Conservation (phyloP, 2,797 vertebrate genomes). For the Triplophysa yarkandensis region DNA sequence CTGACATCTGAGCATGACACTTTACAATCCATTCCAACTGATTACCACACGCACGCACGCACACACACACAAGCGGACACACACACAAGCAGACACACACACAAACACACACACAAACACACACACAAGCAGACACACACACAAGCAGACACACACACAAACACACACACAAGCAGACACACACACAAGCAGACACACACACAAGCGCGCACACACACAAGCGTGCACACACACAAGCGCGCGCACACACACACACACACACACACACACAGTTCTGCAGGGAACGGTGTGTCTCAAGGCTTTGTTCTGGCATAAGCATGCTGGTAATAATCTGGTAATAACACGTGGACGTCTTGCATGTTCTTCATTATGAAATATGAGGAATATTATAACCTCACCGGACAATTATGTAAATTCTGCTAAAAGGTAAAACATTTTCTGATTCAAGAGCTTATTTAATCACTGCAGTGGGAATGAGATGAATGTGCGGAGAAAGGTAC, state of each 20-base stretch:
- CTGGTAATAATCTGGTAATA: constrained; percentile 38
- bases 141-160: no score
- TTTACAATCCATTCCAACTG: no score
- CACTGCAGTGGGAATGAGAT: constrained; percentile 12
- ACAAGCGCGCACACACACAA: not conserved
- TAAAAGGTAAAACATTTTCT: constrained; percentile 55
- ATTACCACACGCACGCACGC: no score
- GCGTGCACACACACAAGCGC: no score
- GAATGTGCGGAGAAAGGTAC: constrained; percentile 38
- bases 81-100: not conserved
- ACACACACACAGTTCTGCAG: not conserved
- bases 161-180: no score
- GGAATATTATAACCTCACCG: constrained; percentile 55
- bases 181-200: not conserved
- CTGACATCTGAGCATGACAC: constrained; percentile 43
- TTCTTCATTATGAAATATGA: constrained; percentile 59
- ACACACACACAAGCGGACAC: not conserved
- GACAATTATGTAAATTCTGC: constrained; percentile 62
- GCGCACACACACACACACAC: not conserved
- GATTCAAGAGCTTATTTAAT: constrained; percentile 52
- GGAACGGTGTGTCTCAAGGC: not conserved
- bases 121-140: constrained; percentile 1
- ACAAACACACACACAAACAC: not conserved
- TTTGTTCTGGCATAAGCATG: constrained; percentile 1
- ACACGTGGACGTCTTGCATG: constrained; percentile 54